Base-by-base conservation (phyloP, 2,113 vertebrate species). In the Salminus brasiliensis region DNA sequence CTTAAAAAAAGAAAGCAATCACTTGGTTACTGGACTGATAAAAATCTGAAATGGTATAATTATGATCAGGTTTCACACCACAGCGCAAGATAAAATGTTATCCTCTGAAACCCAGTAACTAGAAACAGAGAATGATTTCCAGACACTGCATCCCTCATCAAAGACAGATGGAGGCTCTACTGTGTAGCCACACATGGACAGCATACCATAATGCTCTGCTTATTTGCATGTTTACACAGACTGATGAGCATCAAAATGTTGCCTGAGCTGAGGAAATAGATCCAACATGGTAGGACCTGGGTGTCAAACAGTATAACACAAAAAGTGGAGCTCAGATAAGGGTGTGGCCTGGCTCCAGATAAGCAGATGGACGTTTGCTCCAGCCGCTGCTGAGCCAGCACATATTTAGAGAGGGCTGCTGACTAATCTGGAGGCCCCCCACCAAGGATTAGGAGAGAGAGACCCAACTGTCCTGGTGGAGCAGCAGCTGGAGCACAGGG, bases 401-500 rank as follows among this genome's bases (percentile, higher is more conserved):
- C 21, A 34, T 39, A 32, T 18, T 74, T 1, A 18, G 16, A 1
- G 15, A 32, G 60, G 60, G 29, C 60, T 63, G 30, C 60, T 34
- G 6, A 34, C 13, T 32, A 32, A 32, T 32, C 60, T 34, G 57
- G 57, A 60, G 25, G 29, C 29, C 60, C 29, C 60, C 62, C 32
- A 36, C 16, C 34, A 27, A 10, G 60, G 59, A 66, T 72, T 78
- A 82, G 21, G 62, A 34, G 21, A 27, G 45, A 32, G 25, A 70
- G 34, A 41, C 55, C 45, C 45, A 68, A 39, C 49, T 77, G 78
- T 67, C 63, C 71, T 15, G 16, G n/a, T 55, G 55, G 32, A 41
- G 15, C 25, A 55, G 36, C 18, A 25, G 63, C 53, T 41, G 25
- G 62, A 25, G 18, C 62, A 39, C 32, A 41, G 32, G 23, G 70